Evolutionary conservation across 2,797 vertebrate genomes (phyloP), one percentile per base, ranked within the genome.

Genomic region (Streptopelia turtur): DNA sequence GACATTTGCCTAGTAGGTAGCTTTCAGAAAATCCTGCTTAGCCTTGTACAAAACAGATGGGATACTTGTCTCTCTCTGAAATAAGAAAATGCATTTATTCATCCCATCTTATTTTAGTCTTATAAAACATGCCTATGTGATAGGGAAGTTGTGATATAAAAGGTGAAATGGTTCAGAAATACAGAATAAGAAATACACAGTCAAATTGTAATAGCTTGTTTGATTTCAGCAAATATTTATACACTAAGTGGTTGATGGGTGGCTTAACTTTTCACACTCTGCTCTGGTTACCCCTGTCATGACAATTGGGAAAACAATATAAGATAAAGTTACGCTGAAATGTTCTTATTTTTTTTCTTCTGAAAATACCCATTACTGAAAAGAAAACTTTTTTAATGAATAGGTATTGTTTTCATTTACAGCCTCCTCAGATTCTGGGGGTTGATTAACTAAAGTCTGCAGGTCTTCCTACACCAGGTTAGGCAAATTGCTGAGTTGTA

Each of bases 51-150:
- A 82, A 96, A 76, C 52, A 95, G 79, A 90, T 89, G 77, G 63
- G 60, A 77, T 91, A 89, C 87, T 96, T 92, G 45, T 88, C 74
- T 87, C 55, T 90, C 72, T 95, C 61, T 94, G 53, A 90, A 91
- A 43, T 63, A 85, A 89, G 68, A 92, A 93, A 93, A 89, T 89
- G 64, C 39, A 77, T 70, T 90, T 92, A 74, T 68, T 96, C 69
- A 88, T 93, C 41, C 33, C 37, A 66, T 68, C 53, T 90, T 64
- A 31, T 85, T 87, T 77, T 64, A 65, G 57, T 66, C 23, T 74
- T 92, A 57, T 49, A 68, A 92, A 93, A 72, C 13, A 35, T 79
- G 41, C 11, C 30, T 75, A 17, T 61, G 13, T 88, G 78, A 47
- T 77, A 80, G 25, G 57, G 24, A 94, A 89, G 61, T 24, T 64